Percentiles rank a stretch among this genome's conserved stretches.
Conservation (phyloP, 2,113 vertebrate species). For the Esox niger region DNA sequence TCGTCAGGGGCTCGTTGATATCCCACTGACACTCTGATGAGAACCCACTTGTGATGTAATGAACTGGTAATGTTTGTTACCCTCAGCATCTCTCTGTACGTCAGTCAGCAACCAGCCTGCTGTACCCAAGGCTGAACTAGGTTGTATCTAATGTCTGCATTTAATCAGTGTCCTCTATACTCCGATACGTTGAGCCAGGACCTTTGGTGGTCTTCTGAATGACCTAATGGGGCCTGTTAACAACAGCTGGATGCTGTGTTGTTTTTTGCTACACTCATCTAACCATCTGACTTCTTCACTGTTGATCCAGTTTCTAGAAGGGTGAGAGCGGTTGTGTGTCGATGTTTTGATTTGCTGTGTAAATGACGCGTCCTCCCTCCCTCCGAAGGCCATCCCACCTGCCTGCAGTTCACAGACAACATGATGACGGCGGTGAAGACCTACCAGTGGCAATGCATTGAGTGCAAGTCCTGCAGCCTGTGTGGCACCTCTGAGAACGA, state of each 20-base stretch:
- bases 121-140: too few relatives aligned
- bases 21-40: conserved; percentile 30
- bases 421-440: conserved; percentile 96
- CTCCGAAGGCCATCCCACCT: conserved; percentile 89
- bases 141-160: too few relatives aligned
- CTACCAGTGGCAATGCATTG: conserved; percentile 99
- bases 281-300: background rate
- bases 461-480: conserved; percentile 98
- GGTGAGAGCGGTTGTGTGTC: too few relatives aligned
- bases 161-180: too few relatives aligned
- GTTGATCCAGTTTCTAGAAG: background rate
- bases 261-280: background rate
- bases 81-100: background rate
- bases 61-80: background rate
- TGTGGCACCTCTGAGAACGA: conserved; percentile 98
- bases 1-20: conserved; percentile 49
- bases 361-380: background rate
- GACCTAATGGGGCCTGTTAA: too few relatives aligned
- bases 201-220: too few relatives aligned
- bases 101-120: too few relatives aligned
- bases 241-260: background rate
- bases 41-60: background rate
- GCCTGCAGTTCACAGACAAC: conserved; percentile 97
- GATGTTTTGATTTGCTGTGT: conserved; percentile 1
- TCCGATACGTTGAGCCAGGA: too few relatives aligned